Base-by-base conservation (phyloP, 2,113 vertebrate genomes). In the Xenotilapia flavipinnis region DNA sequence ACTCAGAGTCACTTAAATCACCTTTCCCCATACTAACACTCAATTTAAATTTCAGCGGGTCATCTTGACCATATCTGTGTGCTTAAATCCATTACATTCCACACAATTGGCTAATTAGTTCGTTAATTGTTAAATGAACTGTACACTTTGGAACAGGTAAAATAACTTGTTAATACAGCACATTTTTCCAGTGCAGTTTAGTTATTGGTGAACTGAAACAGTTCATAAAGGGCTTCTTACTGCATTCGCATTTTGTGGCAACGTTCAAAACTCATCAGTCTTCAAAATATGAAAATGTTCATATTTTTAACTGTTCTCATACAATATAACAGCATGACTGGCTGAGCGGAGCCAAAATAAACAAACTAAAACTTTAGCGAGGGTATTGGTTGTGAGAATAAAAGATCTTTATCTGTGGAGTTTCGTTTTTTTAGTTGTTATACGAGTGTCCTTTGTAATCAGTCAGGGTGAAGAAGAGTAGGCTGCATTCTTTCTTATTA, bases 371-470 rank as follows among this genome's bases (percentile, higher is more conserved):
- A 47, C 21, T 1, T 28, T 47, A 75, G 23, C 0, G 23, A 51
- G 26, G 45, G 17, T 51, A 51, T 77, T 51, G 0, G 17, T 33
- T 47, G 33, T 80, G 19, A 38, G 10, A 77, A 49, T 19, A 8
- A 77, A 77, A 21, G 1, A 14, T 36, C 10, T 62, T 45, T 21
- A 10, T 28, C 7, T 2, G 19, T 3, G 3, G 7, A n/a, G n/a
- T 53, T 82, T 70, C 0, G 4, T 23, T 73, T 77, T 36, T 65
- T 9, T 23, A 13, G 9, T 12, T 2, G 84, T 85, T 15, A 79
- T 26, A 2, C 28, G 55, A 89, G 83, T 65, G 19, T 31, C 77
- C 85, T 83, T 92, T 88, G 62, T 85, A 26, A 23, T 81, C 60
- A 3, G 70, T 62, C 42, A 40, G 13, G 14, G 14, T 85, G 81